phyloP scores from a whole-genome alignment of 2,888 invertebrate species.

The Conops quadrifasciatus region DNA sequence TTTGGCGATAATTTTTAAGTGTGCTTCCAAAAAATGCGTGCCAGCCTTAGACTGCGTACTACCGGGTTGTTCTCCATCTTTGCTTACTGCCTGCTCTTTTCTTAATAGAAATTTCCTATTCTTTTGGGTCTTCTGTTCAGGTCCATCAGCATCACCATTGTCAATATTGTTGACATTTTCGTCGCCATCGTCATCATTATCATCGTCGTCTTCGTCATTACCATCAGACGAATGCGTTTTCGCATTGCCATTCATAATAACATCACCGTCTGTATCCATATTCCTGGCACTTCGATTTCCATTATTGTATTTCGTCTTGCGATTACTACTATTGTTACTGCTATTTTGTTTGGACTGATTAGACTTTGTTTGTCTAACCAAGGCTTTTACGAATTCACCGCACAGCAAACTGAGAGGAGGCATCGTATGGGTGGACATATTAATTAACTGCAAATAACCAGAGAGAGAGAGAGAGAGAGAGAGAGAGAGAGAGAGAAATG shows the following conservation, averaged over 20 bases:
- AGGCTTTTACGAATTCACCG: conserved; percentile 50
- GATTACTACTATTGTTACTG: too few relatives aligned
- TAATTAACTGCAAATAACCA: conserved; percentile 58
- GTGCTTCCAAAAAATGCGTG: conserved; percentile 43
- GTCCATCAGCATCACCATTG: background rate
- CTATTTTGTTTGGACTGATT: background rate
- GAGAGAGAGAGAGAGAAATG: too few relatives aligned
- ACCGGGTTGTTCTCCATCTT: conserved; percentile 29
- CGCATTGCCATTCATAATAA: conserved; percentile 40
- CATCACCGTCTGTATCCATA: conserved; percentile 47
- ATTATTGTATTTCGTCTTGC: background rate
- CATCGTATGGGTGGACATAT: conserved; percentile 63
- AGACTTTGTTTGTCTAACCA: conserved; percentile 51
- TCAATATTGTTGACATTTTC: conserved; percentile 39
- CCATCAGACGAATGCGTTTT: conserved; percentile 39
- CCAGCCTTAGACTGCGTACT: conserved; percentile 8
- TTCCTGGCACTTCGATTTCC: conserved; percentile 26
- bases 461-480: conserved; percentile 45
- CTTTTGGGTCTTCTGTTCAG: background rate
- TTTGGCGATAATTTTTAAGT: conserved; percentile 48
- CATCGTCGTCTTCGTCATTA: conserved; percentile 43
- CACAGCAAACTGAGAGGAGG: conserved; percentile 60
- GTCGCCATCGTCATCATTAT: conserved; percentile 40
- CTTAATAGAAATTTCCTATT: conserved; percentile 49
- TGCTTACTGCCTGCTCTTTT: conserved; percentile 40